Base-by-base conservation (phyloP, 2,888 invertebrate species). In the Palloptera scutellata region DNA sequence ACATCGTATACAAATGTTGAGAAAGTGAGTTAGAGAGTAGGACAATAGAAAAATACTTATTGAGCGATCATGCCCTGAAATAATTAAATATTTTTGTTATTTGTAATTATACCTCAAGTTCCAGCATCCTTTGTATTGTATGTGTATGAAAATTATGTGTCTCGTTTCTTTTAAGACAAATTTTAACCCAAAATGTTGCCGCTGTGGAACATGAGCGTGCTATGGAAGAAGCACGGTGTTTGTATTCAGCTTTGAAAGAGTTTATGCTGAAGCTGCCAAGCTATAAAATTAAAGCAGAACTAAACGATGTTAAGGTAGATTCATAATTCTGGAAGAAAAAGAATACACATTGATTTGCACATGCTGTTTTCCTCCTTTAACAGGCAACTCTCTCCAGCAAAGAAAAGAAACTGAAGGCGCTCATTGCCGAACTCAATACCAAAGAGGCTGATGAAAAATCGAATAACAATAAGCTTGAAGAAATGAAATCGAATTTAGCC, bases 1-100 rank as follows among this genome's bases (percentile, higher is more conserved):
- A 63, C 90, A 92, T 77, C 96, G 95, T 84, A 90, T 95, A 13
- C 91, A 94, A 73, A 86, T 92, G 11, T 88, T 96, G 13, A 95
- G 96, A 85, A 94, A 92, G 89, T 91, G 88, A 57, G 62, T 65
- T 17, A 15, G 17, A 3, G 17, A 17, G 17, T 41, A n/a, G n/a
- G n/a, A n/a, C n/a, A n/a, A n/a, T n/a, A n/a, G 17, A 43, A 12
- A 17, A 12, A 12, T 15, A 41, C 1, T 17, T 10, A 42, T 13
- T 51, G 40, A 30, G 19, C 9, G 48, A 13, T 1, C 41, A 9
- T 12, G 45, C 30, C 0, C 13, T 10, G 17, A 17, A 6, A 10
- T 43, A 13, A 55, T n/a, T 51, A 12, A 10, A 11, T 12, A 9
- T 1, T 11, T 52, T 13, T 1, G n/a, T 4, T 9, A 30, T 43